A percentile compares a stretch with the other conserved stretches of the same genome.
These are phyloP conservation scores for Rhipidura dahli DNA, from an alignment of 2,113 vertebrate species.

Conservation along the genomic window DNA sequence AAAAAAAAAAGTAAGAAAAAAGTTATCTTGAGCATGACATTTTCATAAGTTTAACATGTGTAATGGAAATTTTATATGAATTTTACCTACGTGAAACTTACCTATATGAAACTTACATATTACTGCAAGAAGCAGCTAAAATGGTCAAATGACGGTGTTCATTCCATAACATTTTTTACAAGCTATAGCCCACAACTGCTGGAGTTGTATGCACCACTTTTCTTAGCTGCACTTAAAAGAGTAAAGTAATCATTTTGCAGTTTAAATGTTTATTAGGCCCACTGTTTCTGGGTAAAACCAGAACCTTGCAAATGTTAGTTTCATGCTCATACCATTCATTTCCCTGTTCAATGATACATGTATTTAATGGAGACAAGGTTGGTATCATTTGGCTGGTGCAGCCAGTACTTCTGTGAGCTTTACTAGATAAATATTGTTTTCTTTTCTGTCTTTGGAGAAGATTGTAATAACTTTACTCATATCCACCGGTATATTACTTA, in stretches of 20 bases:
- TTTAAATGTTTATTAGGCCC: background rate
- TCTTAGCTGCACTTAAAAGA: background rate
- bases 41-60: background rate
- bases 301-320: background rate
- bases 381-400: background rate
- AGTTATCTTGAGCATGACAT: background rate
- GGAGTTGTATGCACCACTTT: background rate
- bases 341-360: background rate
- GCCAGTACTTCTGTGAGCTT: background rate
- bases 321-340: background rate
- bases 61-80: background rate
- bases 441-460: background rate
- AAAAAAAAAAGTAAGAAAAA: background rate
- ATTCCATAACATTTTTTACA: slow-evolving; percentile 5
- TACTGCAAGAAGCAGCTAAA: slow-evolving; percentile 6
- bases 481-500: background rate
- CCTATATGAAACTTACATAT: background rate
- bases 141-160: background rate
- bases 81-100: background rate
- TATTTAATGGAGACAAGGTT: background rate
- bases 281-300: background rate
- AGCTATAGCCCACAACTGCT: background rate
- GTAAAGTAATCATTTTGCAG: background rate
- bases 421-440: background rate
- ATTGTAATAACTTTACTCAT: background rate